phyloP scores from a whole-genome alignment of 2,888 invertebrate genomes.

The Xanthostigma xanthostigma region DNA sequence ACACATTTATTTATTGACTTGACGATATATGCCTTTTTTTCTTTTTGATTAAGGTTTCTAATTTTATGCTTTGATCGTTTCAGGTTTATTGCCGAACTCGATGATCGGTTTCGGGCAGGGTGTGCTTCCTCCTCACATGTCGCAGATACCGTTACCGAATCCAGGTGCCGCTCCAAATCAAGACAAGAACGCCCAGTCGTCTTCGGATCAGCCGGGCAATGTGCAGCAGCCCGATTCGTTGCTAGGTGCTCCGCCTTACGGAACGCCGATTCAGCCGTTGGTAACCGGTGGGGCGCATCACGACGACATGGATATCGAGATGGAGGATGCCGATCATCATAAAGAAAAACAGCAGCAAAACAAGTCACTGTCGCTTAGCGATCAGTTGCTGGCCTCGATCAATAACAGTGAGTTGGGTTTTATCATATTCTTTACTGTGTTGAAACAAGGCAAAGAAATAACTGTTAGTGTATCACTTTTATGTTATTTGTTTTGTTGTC shows the following conservation, averaged over 20 bases:
- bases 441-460: too few relatives aligned
- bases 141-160: constrained; percentile 13
- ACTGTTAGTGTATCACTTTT: too few relatives aligned
- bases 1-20: constrained; percentile 28
- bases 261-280: not conserved
- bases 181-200: not conserved
- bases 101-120: constrained; percentile 21
- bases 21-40: too few relatives aligned
- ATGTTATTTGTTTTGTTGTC: too few relatives aligned
- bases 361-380: constrained; percentile 24
- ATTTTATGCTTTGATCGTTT: too few relatives aligned
- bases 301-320: constrained; percentile 71
- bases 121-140: constrained; percentile 20
- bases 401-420: not conserved
- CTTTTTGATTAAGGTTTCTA: too few relatives aligned
- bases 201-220: too few relatives aligned
- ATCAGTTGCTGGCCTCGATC: constrained; percentile 32
- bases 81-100: constrained; percentile 1
- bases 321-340: constrained; percentile 38
- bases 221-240: not conserved
- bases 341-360: constrained; percentile 16
- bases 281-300: constrained; percentile 18
- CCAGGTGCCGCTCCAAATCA: not conserved
- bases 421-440: too few relatives aligned
- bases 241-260: constrained; percentile 1